These are phyloP conservation scores for Oscheius myriophilus DNA, from an alignment of 2,888 invertebrate species.

Conservation along the genomic window DNA sequence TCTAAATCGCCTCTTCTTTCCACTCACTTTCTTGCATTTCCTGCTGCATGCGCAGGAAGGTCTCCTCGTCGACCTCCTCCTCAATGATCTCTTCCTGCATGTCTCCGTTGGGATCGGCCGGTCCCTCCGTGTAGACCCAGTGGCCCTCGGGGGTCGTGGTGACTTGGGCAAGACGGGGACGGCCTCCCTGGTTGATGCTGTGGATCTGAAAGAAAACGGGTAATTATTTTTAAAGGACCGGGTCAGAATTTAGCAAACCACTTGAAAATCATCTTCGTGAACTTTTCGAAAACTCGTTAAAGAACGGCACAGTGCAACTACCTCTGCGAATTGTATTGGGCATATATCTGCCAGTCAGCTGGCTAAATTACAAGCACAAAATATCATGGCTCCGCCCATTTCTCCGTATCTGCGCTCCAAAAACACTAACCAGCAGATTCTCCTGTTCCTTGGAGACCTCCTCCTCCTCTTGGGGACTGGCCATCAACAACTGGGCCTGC, in stretches of 20 bases:
- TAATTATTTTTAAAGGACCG: neutral
- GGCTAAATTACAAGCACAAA: neutral
- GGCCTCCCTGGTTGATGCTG: neutral
- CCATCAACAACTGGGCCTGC: constrained; percentile 25
- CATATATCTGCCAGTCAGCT: too few species aligned
- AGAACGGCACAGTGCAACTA: too few species aligned
- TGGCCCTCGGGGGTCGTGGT: constrained; percentile 1
- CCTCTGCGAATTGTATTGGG: too few species aligned
- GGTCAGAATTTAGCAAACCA: too few species aligned
- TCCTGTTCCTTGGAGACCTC: constrained; percentile 8
- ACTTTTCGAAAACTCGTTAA: too few species aligned
- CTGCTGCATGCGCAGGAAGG: constrained; percentile 32
- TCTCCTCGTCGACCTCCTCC: constrained; percentile 31
- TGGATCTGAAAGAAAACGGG: neutral
- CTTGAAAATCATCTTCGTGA: too few species aligned
- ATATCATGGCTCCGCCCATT: too few species aligned
- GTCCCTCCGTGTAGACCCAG: constrained; percentile 6
- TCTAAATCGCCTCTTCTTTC: too few species aligned
- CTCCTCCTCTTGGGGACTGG: constrained; percentile 1
- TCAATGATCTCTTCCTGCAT: constrained; percentile 28
- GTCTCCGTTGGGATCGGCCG: constrained; percentile 20
- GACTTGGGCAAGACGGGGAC: constrained; percentile 9
- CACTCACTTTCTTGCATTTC: constrained; percentile 15
- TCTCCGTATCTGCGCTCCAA: too few species aligned
- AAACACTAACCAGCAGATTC: neutral